Conservation (phyloP, 2,113 vertebrate genomes). For the Ranitomeya variabilis region DNA sequence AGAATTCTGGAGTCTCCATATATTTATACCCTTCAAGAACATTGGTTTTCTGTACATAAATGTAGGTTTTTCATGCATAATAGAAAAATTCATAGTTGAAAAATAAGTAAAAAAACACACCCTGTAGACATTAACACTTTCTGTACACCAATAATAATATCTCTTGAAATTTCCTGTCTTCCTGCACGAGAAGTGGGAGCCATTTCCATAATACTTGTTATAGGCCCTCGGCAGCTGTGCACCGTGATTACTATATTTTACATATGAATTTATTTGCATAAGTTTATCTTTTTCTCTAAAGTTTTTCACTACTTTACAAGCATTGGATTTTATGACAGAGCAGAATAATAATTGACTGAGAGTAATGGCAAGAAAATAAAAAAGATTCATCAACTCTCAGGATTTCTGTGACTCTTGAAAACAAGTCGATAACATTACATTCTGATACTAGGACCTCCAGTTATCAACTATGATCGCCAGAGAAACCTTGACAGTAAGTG, state of each 20-base stretch:
- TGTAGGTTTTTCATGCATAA: too few species aligned
- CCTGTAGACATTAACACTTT: too few species aligned
- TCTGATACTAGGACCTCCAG: too few species aligned
- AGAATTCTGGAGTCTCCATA: too few species aligned
- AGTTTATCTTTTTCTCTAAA: slow-evolving; percentile 9
- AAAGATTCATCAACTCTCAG: not conserved
- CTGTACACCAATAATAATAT: not conserved
- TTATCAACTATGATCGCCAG: too few species aligned
- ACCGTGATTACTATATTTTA: slow-evolving; percentile 35
- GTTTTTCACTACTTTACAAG: not conserved
- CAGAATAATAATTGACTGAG: not conserved
- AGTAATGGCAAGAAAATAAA: slow-evolving; percentile 9
- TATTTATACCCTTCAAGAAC: too few species aligned
- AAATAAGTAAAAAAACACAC: too few species aligned
- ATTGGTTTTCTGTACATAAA: too few species aligned
- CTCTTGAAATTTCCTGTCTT: not conserved
- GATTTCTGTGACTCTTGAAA: too few species aligned
- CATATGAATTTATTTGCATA: slow-evolving; percentile 44
- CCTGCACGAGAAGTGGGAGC: not conserved
- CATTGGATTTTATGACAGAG: not conserved
- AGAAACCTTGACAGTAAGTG: too few species aligned
- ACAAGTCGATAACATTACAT: too few species aligned
- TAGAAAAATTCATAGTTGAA: too few species aligned
- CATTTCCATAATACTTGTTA: slow-evolving; percentile 27
- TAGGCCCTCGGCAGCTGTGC: not conserved